Conservation (phyloP, 2,888 invertebrate genomes). For the Callimorpha dominula region DNA sequence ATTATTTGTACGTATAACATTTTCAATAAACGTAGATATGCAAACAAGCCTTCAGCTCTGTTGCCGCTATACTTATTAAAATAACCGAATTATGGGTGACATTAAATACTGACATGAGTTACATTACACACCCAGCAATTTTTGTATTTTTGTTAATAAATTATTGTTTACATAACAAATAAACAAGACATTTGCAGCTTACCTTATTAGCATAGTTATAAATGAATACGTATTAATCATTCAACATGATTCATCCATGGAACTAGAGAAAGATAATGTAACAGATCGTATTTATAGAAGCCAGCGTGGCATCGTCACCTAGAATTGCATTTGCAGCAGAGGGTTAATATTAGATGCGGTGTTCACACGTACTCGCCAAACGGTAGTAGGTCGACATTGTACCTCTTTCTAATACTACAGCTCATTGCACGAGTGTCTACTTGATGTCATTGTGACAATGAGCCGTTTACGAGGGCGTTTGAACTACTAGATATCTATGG, state of each 20-base stretch:
- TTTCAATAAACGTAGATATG: neutral
- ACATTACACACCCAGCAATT: neutral
- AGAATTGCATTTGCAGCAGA: constrained; percentile 75
- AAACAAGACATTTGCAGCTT: neutral
- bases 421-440: constrained; percentile 55
- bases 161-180: neutral
- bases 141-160: neutral
- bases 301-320: constrained; percentile 69
- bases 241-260: constrained; percentile 59
- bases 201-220: constrained; percentile 16
- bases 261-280: constrained; percentile 64
- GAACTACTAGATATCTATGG: constrained; percentile 27
- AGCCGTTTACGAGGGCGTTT: constrained; percentile 45
- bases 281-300: constrained; percentile 62
- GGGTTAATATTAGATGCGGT: constrained; percentile 60
- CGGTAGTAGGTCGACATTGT: constrained; percentile 51
- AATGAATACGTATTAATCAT: constrained; percentile 24
- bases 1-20: neutral
- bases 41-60: neutral
- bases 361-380: constrained; percentile 58
- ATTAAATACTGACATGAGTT: neutral
- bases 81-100: neutral
- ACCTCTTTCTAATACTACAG: constrained; percentile 55
- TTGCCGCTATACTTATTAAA: neutral
- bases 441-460: constrained; percentile 51